A percentile compares a stretch with the other conserved stretches of the same genome.
These are phyloP conservation scores for Spongilla lacustris DNA, from an alignment of 37 sponge, comb jelly and placozoan species.

Conservation along the genomic window DNA sequence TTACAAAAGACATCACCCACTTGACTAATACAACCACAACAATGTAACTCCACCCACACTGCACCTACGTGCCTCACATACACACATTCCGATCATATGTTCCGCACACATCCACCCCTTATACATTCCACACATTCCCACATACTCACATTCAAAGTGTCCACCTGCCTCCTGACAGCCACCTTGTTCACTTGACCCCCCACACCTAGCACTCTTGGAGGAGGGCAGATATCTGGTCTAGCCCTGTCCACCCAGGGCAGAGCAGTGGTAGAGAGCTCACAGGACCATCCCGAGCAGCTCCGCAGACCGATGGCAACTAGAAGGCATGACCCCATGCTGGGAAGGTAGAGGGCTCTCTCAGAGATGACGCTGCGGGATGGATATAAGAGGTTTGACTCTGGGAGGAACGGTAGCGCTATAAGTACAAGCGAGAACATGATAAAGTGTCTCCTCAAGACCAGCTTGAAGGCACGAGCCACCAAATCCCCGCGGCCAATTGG, in stretches of 20 bases:
- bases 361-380: conserved; percentile 90
- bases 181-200: too few species aligned
- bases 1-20: too few species aligned
- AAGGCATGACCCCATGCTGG: conserved; percentile 87
- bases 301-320: conserved; percentile 62
- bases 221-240: neutral
- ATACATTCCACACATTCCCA: too few species aligned
- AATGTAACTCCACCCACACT: too few species aligned
- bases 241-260: too few species aligned
- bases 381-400: conserved; percentile 80
- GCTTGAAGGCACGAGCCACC: neutral
- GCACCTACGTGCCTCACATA: too few species aligned
- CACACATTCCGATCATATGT: too few species aligned
- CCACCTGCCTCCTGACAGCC: too few species aligned
- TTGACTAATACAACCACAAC: too few species aligned
- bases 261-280: neutral
- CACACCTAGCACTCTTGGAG: neutral
- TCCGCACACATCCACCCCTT: too few species aligned
- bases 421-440: conserved; percentile 50
- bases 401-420: conserved; percentile 73
- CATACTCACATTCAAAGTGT: too few species aligned
- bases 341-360: conserved; percentile 88
- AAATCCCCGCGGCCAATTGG: neutral
- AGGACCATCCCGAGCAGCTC: neutral
- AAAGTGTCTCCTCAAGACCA: neutral